These are phyloP conservation scores for Hanleya hanleyi DNA, from an alignment of 2,888 invertebrate species.

Conservation along the genomic window DNA sequence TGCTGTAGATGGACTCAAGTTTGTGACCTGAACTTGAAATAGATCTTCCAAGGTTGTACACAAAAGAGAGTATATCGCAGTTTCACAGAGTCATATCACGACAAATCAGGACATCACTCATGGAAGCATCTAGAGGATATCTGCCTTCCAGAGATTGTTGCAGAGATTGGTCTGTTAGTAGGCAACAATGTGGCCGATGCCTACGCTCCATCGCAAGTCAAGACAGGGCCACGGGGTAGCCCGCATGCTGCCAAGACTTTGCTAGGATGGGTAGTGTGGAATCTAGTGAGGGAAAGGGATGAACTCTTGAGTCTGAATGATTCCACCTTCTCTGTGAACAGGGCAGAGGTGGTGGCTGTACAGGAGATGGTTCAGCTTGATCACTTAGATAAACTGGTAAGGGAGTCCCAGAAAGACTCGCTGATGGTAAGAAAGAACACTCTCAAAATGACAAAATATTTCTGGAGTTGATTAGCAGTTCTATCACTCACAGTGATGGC, in stretches of 20 bases:
- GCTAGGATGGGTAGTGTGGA: not conserved
- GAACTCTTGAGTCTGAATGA: too few relatives aligned
- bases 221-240: conserved; percentile 8
- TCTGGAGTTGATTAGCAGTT: conserved; percentile 11
- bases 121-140: not conserved
- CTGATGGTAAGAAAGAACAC: conserved; percentile 22
- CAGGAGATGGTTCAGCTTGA: conserved; percentile 6
- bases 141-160: not conserved
- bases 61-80: conserved; percentile 30
- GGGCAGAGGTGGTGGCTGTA: conserved; percentile 1
- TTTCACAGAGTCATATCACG: conserved; percentile 24
- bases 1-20: conserved; percentile 7
- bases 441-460: conserved; percentile 30
- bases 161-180: not conserved
- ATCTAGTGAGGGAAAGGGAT: not conserved
- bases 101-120: conserved; percentile 20
- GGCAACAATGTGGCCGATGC: not conserved
- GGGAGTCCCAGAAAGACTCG: conserved; percentile 18
- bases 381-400: conserved; percentile 4
- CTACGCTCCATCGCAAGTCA: not conserved
- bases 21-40: conserved; percentile 14
- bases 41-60: conserved; percentile 25
- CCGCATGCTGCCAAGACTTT: conserved; percentile 19
- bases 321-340: too few relatives aligned
- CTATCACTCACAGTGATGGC: conserved; percentile 17